Base-by-base conservation (phyloP, 2,797 vertebrate species). In the Cichlasoma orientale region DNA sequence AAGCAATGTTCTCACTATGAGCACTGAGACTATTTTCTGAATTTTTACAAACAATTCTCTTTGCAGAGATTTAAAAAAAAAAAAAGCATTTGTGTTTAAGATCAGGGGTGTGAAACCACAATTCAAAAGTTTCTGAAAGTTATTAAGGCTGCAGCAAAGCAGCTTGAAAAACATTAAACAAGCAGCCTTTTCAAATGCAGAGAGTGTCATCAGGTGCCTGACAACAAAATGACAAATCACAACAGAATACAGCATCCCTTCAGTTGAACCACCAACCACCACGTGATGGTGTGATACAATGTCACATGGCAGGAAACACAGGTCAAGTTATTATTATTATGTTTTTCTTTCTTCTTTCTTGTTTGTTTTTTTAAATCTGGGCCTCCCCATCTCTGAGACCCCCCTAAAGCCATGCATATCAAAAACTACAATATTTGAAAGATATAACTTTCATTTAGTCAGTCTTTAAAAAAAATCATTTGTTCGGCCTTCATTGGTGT, bases 101-200 rank as follows among this genome's bases (percentile, higher is more conserved):
- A 47, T 18, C 44, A 50, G 44, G 16, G 16, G 44, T 50, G 44
- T 50, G 16, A 50, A 50, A 50, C 16, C 5, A 68, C 19, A 50
- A 68, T 50, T 68, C 5, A 68, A 47, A 50, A 25, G 41, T 68
- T 68, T 68, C 41, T 68, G 23, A 50, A 25, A 68, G 16, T 50
- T 50, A 50, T 27, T 68, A 29, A 68, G 25, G 41, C 41, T 29
- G 2, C 25, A 66, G 61, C 16, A 27, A 66, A 66, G 41, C 23
- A 1, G 41, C 19, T 47, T 27, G 38, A 47, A 66, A 66, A 47
- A 47, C 16, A 66, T 47, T 66, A 27, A 66, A 47, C 5, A 27
- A 41, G 9, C 61, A 66, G 38, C 61, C 23, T 47, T 66, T 66
- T 66, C 61, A 47, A 66, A 47, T 27, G 0, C 23, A 41, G 16